Conservation (phyloP, 1,140 invertebrate genomes). For the Lethrus apterus region DNA sequence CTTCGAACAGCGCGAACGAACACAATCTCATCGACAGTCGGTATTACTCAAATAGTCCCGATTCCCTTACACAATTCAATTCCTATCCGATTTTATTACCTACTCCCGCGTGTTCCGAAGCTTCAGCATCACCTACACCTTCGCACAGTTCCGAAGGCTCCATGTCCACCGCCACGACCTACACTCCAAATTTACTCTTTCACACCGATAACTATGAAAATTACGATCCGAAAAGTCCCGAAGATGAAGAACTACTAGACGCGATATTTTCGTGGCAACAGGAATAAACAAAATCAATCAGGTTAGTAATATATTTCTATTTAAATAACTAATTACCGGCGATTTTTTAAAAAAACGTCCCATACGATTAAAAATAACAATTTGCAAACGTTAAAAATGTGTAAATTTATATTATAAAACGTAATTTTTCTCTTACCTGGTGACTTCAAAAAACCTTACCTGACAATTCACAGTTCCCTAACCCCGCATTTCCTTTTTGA, state of each 20-base stretch:
- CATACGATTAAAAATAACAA: no score
- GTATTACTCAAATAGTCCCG: slow-evolving; percentile 38
- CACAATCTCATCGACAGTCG: slow-evolving; percentile 27
- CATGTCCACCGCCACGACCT: slow-evolving; percentile 48
- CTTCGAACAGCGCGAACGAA: slow-evolving; percentile 18
- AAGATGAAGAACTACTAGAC: slow-evolving; percentile 85
- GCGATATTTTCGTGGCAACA: slow-evolving; percentile 84
- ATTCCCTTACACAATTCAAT: slow-evolving; percentile 32
- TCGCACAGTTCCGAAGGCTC: slow-evolving; percentile 71
- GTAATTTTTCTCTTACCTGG: no score
- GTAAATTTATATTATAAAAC: no score
- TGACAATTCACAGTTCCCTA: no score
- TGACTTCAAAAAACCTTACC: no score
- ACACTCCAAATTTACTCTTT: slow-evolving; percentile 43
- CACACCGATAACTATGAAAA: slow-evolving; percentile 63
- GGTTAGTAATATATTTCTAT: no score
- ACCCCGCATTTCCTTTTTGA: slow-evolving; percentile 21
- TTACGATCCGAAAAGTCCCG: slow-evolving; percentile 75
- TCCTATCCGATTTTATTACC: slow-evolving; percentile 36
- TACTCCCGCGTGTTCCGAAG: slow-evolving; percentile 61
- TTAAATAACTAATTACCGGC: no score
- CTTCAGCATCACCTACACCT: slow-evolving; percentile 69
- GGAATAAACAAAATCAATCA: slow-evolving; percentile 25
- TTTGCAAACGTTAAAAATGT: no score
- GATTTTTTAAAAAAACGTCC: no score